These are phyloP conservation scores for Physocephala rufipes DNA, from an alignment of 2,888 invertebrate species.

Conservation along the genomic window DNA sequence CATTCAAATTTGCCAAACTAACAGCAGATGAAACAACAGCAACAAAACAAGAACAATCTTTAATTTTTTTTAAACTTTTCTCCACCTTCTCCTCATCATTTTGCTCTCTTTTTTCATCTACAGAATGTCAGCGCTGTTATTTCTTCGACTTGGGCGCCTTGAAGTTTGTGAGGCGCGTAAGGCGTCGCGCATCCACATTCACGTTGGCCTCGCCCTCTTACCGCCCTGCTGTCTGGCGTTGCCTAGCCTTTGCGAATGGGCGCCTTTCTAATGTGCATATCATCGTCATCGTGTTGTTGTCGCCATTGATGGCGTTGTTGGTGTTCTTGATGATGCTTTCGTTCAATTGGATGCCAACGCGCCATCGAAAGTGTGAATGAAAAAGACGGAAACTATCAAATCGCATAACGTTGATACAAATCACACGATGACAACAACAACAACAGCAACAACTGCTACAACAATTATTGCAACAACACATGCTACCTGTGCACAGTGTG, in stretches of 20 bases:
- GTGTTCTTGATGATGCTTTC: background rate
- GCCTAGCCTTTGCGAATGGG: constrained; percentile 7
- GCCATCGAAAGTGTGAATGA: constrained; percentile 21
- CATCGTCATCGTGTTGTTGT: background rate
- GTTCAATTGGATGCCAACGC: background rate
- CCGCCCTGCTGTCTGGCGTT: background rate
- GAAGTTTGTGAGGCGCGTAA: constrained; percentile 8
- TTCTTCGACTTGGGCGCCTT: constrained; percentile 27
- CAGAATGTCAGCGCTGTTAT: background rate
- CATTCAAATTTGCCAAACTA: too few relatives aligned
- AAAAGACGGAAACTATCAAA: constrained; percentile 20
- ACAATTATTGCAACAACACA: too few relatives aligned
- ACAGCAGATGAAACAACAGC: too few relatives aligned
- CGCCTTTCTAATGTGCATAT: background rate
- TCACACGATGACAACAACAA: background rate
- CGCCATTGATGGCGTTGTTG: background rate
- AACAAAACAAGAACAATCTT: constrained; percentile 19
- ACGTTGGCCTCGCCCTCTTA: background rate
- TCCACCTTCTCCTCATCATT: constrained; percentile 12
- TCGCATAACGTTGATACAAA: background rate
- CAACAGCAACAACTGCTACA: background rate
- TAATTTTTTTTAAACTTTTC: background rate
- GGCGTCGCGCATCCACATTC: constrained; percentile 12
- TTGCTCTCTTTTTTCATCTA: constrained; percentile 1
- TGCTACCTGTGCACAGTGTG: too few relatives aligned